Evolutionary conservation across 2,888 invertebrate species (phyloP).

Genomic region (Hirudinaria manillensis): DNA sequence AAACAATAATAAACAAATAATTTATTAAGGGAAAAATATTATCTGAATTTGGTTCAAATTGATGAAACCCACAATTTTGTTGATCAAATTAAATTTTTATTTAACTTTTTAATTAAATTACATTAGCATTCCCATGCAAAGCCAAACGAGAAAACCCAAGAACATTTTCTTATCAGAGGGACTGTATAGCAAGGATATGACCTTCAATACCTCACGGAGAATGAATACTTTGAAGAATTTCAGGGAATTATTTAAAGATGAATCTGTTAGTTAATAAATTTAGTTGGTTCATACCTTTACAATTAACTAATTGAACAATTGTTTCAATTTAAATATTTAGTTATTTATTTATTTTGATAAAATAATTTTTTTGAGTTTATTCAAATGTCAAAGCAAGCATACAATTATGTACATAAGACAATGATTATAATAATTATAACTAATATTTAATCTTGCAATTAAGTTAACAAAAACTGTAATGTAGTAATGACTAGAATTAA

Average conservation of each 20-base stretch:
- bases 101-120: neutral
- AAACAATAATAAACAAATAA: neutral
- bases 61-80: too few species aligned
- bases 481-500: too few species aligned
- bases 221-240: conserved; percentile 10
- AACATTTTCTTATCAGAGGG: neutral
- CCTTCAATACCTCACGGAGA: neutral
- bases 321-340: neutral
- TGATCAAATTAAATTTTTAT: neutral
- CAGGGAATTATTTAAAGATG: conserved; percentile 10
- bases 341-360: neutral
- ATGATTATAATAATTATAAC: too few species aligned
- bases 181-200: neutral
- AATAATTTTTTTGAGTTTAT: too few species aligned
- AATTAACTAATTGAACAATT: neutral
- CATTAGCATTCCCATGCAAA: neutral
- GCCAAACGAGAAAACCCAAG: conserved; percentile 7
- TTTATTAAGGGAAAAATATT: neutral
- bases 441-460: too few species aligned
- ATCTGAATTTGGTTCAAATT: neutral
- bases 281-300: neutral
- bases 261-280: neutral
- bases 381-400: too few species aligned
- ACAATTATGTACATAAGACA: too few species aligned
- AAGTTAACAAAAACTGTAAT: too few species aligned